Base-by-base conservation (phyloP, 2,113 vertebrate species). In the Syrrhaptes paradoxus region DNA sequence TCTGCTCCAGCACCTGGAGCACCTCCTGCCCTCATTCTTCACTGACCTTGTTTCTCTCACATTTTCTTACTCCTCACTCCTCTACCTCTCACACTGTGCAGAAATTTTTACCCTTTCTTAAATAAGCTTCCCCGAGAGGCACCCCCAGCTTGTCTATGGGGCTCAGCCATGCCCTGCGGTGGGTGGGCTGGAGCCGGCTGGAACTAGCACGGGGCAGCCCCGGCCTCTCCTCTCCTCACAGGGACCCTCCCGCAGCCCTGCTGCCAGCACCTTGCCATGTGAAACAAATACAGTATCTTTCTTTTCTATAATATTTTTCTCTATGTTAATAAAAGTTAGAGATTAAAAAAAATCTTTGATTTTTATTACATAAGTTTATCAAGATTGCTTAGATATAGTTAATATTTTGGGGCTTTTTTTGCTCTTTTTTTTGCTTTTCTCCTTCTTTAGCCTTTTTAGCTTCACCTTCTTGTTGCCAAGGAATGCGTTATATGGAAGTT, bases 141-240 rank as follows among this genome's bases (percentile, higher is more conserved):
- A 0, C 20, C 45, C 2, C 32, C 16, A 17, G 4, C 4, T 2
- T 32, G 11, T 8, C 62, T 59, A 31, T 1, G 0, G n/a, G 22
- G 12, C 22, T 55, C 12, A 46, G 32, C 19, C 0, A 4, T 31
- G 43, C 29, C 29, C 24, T 43, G 49, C 0, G 0, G 19, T 1
- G 59, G 22, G n/a, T 41, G 41, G 41, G 41, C 41, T 41, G 41
- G 41, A 41, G 41, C 41, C 12, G 41, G 41, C 41, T 41, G 41
- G 41, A 41, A 41, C 41, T 13, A 11, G 13, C 41, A 41, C 13
- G 41, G 41, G 41, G 41, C 41, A 41, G 41, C 13, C 5, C 41
- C 13, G 46, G 21, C 21, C 16, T 10, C 48, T n/a, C 41, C n/a
- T 48, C 73, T n/a, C 41, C n/a, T 48, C 73, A 72, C 13, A 11